These are phyloP conservation scores for Brachyrhaphis roseni DNA, from an alignment of 2,797 vertebrate genomes.

Conservation along the genomic window DNA sequence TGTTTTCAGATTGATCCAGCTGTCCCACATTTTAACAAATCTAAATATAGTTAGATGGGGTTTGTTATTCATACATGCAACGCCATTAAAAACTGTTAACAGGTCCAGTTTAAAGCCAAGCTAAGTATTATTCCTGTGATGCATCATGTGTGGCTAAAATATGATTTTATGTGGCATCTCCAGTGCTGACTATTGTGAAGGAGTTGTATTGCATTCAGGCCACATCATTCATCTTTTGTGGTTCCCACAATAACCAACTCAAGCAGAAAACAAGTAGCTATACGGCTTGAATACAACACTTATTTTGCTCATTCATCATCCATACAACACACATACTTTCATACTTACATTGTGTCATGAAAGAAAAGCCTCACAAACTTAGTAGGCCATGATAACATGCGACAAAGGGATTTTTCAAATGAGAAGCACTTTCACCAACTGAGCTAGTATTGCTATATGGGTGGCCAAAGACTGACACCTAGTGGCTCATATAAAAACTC, in stretches of 20 bases:
- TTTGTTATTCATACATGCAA: not conserved
- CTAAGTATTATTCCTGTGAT: constrained; percentile 14
- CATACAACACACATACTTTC: constrained; percentile 26
- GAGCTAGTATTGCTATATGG: not conserved
- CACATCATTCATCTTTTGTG: constrained; percentile 46
- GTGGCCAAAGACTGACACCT: constrained; percentile 21
- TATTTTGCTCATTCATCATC: constrained; percentile 56
- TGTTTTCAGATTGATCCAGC: constrained; percentile 17
- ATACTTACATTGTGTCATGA: constrained; percentile 2
- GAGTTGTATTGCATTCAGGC: not conserved
- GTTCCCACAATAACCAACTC: constrained; percentile 25
- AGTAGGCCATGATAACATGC: constrained; percentile 27
- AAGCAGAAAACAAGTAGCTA: constrained; percentile 32
- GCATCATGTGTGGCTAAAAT: constrained; percentile 32
- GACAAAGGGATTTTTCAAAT: not conserved
- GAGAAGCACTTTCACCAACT: not conserved
- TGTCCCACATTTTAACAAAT: not conserved
- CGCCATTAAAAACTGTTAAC: constrained; percentile 6
- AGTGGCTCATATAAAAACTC: constrained; percentile 1
- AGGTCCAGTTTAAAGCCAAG: constrained; percentile 6
- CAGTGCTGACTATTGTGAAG: constrained; percentile 11
- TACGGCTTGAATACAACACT: constrained; percentile 23
- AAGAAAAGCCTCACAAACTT: constrained; percentile 18
- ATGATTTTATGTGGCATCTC: constrained; percentile 17
- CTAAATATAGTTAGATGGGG: not conserved